phyloP scores from a whole-genome alignment of 1,140 invertebrate genomes.

The Dreissena rostriformis region DNA sequence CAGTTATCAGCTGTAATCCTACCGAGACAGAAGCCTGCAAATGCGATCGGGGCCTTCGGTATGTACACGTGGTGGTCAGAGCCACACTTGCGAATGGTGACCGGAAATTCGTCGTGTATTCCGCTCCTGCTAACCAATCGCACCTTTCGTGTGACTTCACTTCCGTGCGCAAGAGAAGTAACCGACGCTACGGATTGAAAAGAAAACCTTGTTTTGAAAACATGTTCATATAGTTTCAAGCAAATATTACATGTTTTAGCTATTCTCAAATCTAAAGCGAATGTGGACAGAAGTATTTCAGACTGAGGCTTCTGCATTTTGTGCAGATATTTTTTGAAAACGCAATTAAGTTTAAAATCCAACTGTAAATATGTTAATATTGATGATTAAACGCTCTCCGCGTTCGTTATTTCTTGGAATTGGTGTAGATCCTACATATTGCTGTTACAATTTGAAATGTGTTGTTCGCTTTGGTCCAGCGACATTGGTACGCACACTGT shows the following conservation, averaged over 20 bases:
- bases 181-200: neutral
- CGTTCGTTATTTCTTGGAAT: too few relatives aligned
- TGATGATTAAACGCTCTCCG: too few relatives aligned
- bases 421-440: too few relatives aligned
- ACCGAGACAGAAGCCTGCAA: neutral
- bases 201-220: neutral
- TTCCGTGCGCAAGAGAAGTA: neutral
- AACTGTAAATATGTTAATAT: too few relatives aligned
- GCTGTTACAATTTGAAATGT: too few relatives aligned
- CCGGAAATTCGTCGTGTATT: neutral
- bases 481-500: neutral
- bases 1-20: neutral
- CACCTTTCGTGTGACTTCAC: neutral
- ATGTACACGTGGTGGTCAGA: neutral
- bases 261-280: neutral
- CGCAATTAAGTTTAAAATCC: too few relatives aligned
- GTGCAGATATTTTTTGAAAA: too few relatives aligned
- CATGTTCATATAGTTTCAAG: too few relatives aligned
- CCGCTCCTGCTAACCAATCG: neutral
- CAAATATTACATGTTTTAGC: neutral
- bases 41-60: neutral
- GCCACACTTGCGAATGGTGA: neutral
- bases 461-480: neutral
- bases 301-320: too few relatives aligned
- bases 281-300: too few relatives aligned